Percentiles rank a stretch among this genome's conserved stretches.
Conservation (phyloP, 2,797 vertebrate species). For the Mionectes olivaceus region DNA sequence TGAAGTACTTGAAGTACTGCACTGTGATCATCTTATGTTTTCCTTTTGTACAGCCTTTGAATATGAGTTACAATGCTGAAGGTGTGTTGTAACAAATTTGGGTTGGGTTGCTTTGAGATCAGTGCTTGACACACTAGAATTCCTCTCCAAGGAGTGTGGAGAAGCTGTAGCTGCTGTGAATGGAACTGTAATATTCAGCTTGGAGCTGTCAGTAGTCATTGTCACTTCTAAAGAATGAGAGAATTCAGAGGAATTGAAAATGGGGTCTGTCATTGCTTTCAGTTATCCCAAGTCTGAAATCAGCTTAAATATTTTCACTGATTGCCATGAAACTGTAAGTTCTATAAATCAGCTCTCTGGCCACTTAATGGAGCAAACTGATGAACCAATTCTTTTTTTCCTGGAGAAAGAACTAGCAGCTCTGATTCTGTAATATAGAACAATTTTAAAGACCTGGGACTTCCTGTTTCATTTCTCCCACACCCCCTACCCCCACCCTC, state of each 20-base stretch:
- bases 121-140: neutral
- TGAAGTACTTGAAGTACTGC: neutral
- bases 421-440: neutral
- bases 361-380: neutral
- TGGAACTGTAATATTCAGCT: rapidly evolving
- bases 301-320: neutral
- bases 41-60: neutral
- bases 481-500: too few species aligned
- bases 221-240: neutral
- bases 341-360: neutral
- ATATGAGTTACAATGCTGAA: neutral
- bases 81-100: neutral
- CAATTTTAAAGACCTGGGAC: neutral
- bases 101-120: neutral
- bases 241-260: neutral
- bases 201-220: neutral
- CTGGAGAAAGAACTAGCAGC: neutral
- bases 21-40: neutral
- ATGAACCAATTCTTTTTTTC: neutral
- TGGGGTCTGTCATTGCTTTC: neutral
- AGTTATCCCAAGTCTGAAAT: neutral
- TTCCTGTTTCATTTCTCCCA: neutral
- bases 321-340: neutral
- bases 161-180: rapidly evolving
- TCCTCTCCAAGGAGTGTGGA: neutral